Percentiles rank a stretch among this genome's conserved stretches.
phyloP scores from a whole-genome alignment of 92 coral and sea anemone genomes.

The Porites rus region DNA sequence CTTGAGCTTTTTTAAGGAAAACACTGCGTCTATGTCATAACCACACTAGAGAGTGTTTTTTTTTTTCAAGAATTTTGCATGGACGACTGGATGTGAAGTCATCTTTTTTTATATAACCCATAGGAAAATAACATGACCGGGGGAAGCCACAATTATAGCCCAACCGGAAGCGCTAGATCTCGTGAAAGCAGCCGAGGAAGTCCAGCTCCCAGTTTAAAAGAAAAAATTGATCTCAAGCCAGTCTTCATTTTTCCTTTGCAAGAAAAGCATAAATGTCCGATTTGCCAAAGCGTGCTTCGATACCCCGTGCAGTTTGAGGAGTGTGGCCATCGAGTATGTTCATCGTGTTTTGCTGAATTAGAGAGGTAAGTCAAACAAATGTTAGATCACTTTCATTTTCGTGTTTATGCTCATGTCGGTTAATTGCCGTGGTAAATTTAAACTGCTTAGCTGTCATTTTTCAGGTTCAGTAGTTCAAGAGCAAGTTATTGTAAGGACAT shows the following conservation, averaged over 20 bases:
- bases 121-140: conserved; percentile 67
- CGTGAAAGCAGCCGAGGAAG: conserved; percentile 68
- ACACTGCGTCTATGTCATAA: neutral
- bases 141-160: conserved; percentile 70
- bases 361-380: conserved; percentile 43
- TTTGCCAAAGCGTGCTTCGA: conserved; percentile 84
- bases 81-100: neutral
- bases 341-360: conserved; percentile 75
- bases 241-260: conserved; percentile 86
- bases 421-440: no score
- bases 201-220: conserved; percentile 60
- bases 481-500: no score
- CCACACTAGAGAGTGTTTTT: neutral
- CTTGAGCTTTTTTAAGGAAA: no score
- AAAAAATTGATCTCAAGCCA: conserved; percentile 16
- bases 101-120: no score
- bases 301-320: conserved; percentile 81
- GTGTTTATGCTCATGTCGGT: no score
- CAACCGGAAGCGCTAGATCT: conserved; percentile 79
- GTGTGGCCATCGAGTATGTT: conserved; percentile 93
- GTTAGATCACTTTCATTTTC: no score
- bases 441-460: no score
- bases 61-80: neutral
- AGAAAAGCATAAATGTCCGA: conserved; percentile 84
- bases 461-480: no score